Conservation (phyloP, 2,888 invertebrate genomes). For the Perithous albicinctus region DNA sequence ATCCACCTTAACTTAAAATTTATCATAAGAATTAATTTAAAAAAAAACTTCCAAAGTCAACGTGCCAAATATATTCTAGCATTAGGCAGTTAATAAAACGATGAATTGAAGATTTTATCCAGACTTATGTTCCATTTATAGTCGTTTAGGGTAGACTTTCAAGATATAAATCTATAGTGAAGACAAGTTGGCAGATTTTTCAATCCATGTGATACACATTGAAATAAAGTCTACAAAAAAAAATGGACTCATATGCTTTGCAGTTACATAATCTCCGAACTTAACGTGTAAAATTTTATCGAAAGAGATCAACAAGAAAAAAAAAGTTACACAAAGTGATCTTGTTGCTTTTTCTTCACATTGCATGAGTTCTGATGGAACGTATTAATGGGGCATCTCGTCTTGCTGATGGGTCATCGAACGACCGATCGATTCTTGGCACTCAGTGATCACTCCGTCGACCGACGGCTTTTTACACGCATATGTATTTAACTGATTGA, state of each 20-base stretch:
- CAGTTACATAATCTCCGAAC: neutral
- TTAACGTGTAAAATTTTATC: neutral
- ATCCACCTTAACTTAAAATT: no score
- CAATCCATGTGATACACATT: neutral
- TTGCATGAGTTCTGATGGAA: neutral
- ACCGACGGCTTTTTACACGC: slow-evolving; percentile 18
- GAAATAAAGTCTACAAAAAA: neutral
- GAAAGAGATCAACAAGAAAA: neutral
- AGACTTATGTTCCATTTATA: neutral
- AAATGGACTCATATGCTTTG: neutral
- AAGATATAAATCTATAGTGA: neutral
- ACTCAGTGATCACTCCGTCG: slow-evolving; percentile 4
- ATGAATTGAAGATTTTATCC: neutral
- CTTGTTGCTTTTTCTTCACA: neutral
- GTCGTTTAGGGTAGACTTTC: neutral
- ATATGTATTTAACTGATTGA: slow-evolving; percentile 64
- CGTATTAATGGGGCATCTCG: neutral
- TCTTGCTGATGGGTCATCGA: slow-evolving; percentile 4
- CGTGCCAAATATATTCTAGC: no score
- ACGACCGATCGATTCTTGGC: slow-evolving; percentile 6
- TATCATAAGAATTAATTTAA: no score
- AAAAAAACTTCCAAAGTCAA: no score
- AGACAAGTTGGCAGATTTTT: neutral
- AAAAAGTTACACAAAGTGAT: neutral
- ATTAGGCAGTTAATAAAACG: neutral